Base-by-base conservation (phyloP, 2,113 vertebrate genomes). In the Saimiri boliviensis region DNA sequence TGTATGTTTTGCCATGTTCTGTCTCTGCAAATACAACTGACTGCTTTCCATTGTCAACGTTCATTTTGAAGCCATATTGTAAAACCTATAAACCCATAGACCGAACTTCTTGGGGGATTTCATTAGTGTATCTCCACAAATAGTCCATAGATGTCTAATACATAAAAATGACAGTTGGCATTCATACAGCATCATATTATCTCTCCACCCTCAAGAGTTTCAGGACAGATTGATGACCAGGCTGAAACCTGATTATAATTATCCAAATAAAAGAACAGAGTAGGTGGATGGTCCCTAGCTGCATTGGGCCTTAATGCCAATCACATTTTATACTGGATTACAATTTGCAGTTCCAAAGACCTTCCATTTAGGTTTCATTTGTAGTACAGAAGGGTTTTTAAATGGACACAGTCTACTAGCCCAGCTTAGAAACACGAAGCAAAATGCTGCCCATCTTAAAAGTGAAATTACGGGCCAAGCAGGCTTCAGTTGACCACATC, bases 221-320 rank as follows among this genome's bases (percentile, higher is more conserved):
- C 96, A 96, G n/a, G 60, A 96, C 93, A 96, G 96, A 98, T 95
- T 98, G 97, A 98, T 98, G 92, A 97, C 96, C 63, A 49, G 95
- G 85, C 98, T 97, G 71, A 97, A 96, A 97, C 97, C 96, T 98
- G 96, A 97, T 98, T 97, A 97, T 94, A 98, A 97, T 98, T 82
- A 97, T 98, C 97, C 95, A 87, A 96, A 96, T 98, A 81, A 97
- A 98, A 97, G 98, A 98, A 86, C 95, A 97, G 98, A 98, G 98
- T 96, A 97, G 76, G 98, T 93, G 52, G 91, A 82, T 70, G 82
- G 77, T 98, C 91, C 87, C 84, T 94, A 95, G 96, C 95, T 93
- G 30, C 37, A 81, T 79, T n/a, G 82, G 82, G 89, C 70, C 76
- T 93, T 98, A 92, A 93, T 96, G 88, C 77, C 19, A 91, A 73